Evolutionary conservation across 2,113 vertebrate species (phyloP).

Genomic region (Ptilorrhoa leucosticta): DNA sequence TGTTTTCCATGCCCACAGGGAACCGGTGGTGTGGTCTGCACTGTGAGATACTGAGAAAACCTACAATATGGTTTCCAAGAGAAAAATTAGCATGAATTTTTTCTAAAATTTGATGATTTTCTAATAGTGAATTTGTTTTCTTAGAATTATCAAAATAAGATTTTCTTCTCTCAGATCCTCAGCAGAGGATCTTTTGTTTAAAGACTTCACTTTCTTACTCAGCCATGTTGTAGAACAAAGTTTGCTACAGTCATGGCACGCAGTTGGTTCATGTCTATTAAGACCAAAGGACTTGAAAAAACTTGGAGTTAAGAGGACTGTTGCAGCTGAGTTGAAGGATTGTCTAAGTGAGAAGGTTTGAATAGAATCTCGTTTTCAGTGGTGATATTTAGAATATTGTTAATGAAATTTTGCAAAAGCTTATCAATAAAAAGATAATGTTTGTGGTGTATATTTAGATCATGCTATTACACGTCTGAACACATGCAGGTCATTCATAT

Average conservation of each 20-base stretch:
- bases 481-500: neutral
- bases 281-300: neutral
- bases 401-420: neutral
- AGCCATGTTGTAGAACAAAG: neutral
- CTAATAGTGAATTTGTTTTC: neutral
- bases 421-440: neutral
- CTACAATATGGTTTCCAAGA: neutral
- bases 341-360: neutral
- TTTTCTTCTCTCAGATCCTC: neutral
- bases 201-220: neutral
- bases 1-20: neutral
- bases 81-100: fast-evolving
- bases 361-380: neutral
- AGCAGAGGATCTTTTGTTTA: neutral
- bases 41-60: neutral
- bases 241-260: neutral
- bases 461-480: neutral
- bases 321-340: neutral
- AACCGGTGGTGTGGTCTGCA: neutral
- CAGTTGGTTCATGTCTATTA: neutral
- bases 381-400: neutral
- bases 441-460: neutral
- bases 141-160: neutral
- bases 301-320: neutral
- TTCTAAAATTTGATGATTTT: neutral